phyloP scores from a whole-genome alignment of 1,140 invertebrate species.

The Drosophila malerkotliana region DNA sequence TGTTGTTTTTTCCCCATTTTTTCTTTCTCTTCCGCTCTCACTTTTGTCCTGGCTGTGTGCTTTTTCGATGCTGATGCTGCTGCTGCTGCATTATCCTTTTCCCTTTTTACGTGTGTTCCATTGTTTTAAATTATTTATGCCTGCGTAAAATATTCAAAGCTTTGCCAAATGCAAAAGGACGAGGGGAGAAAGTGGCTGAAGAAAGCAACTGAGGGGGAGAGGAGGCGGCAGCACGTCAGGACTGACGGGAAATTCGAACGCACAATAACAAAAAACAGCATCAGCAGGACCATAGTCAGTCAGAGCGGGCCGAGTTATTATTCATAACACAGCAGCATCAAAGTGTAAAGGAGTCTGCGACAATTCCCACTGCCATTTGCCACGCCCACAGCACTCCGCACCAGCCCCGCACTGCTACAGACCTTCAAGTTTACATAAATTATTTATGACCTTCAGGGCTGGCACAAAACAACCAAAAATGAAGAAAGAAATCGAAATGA shows the following conservation, averaged over 20 bases:
- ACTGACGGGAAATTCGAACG: slow-evolving; percentile 63
- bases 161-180: slow-evolving; percentile 50
- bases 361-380: slow-evolving; percentile 78
- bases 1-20: slow-evolving; percentile 32
- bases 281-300: slow-evolving; percentile 23
- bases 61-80: slow-evolving; percentile 37
- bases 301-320: slow-evolving; percentile 71
- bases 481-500: slow-evolving; percentile 20
- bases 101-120: slow-evolving; percentile 74
- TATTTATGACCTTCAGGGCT: slow-evolving; percentile 65
- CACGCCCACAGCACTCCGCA: slow-evolving; percentile 3
- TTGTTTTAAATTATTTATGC: slow-evolving; percentile 83
- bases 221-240: slow-evolving; percentile 8
- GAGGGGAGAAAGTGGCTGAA: background rate
- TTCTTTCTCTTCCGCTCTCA: slow-evolving; percentile 56
- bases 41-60: slow-evolving; percentile 60
- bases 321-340: slow-evolving; percentile 81
- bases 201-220: background rate
- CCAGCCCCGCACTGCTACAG: slow-evolving; percentile 7
- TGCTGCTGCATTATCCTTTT: slow-evolving; percentile 75
- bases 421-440: slow-evolving; percentile 74
- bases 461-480: slow-evolving; percentile 14
- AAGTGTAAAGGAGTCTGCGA: slow-evolving; percentile 80
- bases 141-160: slow-evolving; percentile 81
- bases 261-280: slow-evolving; percentile 42